phyloP scores from a whole-genome alignment of 2,797 vertebrate species.

The Gadopsis bispinosus region DNA sequence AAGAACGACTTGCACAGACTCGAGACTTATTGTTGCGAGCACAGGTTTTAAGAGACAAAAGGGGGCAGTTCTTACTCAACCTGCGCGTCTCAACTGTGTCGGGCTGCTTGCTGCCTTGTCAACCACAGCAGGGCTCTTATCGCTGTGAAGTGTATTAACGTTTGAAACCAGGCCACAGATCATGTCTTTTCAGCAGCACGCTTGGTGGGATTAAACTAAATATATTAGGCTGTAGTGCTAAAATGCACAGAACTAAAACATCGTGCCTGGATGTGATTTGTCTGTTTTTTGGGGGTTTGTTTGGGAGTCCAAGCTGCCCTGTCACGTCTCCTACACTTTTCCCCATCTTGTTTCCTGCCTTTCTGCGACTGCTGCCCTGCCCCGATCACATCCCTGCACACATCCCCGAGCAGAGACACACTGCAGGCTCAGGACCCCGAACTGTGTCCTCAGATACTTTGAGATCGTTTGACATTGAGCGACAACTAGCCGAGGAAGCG shows the following conservation, averaged over 20 bases:
- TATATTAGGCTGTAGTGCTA: background rate
- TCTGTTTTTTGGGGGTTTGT: conserved; percentile 33
- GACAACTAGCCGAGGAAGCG: background rate
- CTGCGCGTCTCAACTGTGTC: conserved; percentile 53
- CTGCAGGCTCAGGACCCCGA: conserved; percentile 12
- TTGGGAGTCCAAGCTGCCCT: conserved; percentile 23
- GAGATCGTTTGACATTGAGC: background rate
- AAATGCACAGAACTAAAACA: conserved; percentile 1
- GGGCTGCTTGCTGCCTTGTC: conserved; percentile 43
- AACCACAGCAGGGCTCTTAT: conserved; percentile 32
- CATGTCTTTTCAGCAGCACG: background rate
- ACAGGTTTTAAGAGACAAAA: conserved; percentile 40
- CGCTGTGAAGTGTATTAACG: conserved; percentile 10
- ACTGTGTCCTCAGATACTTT: conserved; percentile 16
- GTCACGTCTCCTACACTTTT: conserved; percentile 41
- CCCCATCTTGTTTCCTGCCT: conserved; percentile 46
- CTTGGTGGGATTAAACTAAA: background rate
- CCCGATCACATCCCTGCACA: conserved; percentile 23
- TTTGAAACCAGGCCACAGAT: background rate
- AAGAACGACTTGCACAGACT: conserved; percentile 25
- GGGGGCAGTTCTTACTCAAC: conserved; percentile 26
- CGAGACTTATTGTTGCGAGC: conserved; percentile 25
- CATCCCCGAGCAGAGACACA: conserved; percentile 9
- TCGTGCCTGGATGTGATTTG: conserved; percentile 20
- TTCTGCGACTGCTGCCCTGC: conserved; percentile 14